Percentiles rank a stretch among this genome's conserved stretches.
phyloP scores from a whole-genome alignment of 2,888 invertebrate species.

The Drosophila stalkeri region DNA sequence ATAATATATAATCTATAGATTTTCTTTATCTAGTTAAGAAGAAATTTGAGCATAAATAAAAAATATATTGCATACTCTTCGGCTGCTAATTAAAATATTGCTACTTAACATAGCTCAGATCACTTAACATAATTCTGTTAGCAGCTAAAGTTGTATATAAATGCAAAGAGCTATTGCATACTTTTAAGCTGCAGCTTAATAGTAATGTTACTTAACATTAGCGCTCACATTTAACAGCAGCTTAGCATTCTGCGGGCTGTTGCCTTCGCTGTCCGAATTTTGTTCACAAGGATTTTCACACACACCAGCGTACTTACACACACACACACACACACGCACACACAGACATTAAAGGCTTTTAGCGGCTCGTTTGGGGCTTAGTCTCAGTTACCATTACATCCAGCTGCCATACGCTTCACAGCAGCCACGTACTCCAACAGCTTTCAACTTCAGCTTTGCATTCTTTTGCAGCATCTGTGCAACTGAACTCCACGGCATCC shows the following conservation, averaged over 20 bases:
- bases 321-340: not conserved
- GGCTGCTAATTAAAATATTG: not conserved
- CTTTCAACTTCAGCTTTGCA: conserved; percentile 20
- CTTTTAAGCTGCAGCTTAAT: conserved; percentile 13
- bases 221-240: conserved; percentile 6
- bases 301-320: not conserved
- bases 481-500: conserved; percentile 49
- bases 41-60: not conserved
- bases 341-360: conserved; percentile 58
- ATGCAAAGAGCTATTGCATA: conserved; percentile 15
- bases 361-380: conserved; percentile 67
- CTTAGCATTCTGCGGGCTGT: conserved; percentile 10
- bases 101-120: not conserved
- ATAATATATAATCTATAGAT: not conserved
- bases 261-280: conserved; percentile 15
- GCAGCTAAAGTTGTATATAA: not conserved
- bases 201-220: conserved; percentile 1
- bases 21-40: too few relatives aligned
- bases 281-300: conserved; percentile 34
- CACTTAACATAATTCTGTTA: not conserved
- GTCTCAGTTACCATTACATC: conserved; percentile 31
- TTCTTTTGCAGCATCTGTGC: conserved; percentile 44
- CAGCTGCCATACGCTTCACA: conserved; percentile 12
- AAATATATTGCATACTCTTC: conserved; percentile 24
- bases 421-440: conserved; percentile 1